Conservation (phyloP, 2,113 vertebrate genomes). For the Otolemur garnettii region DNA sequence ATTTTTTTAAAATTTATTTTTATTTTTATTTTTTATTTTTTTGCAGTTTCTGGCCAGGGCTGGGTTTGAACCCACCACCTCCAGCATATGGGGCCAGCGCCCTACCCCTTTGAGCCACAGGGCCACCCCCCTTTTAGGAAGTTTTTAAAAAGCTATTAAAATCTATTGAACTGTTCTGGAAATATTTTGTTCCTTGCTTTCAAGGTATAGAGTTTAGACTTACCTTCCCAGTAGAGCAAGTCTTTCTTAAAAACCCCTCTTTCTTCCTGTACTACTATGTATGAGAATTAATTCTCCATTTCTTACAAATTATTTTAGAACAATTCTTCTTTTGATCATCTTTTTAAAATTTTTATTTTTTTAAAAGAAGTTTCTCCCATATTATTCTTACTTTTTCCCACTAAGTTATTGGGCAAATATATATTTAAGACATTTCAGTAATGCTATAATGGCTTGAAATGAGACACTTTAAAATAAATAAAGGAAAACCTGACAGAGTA, state of each 20-base stretch:
- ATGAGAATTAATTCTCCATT: not conserved
- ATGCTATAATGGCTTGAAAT: constrained; percentile 43
- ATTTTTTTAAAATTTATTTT: too few species aligned
- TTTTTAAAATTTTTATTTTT: not conserved
- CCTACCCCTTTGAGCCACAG: too few species aligned
- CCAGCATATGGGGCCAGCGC: too few species aligned
- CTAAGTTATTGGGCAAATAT: not conserved
- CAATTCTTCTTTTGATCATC: constrained; percentile 41
- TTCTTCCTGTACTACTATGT: not conserved
- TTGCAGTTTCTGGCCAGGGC: too few species aligned
- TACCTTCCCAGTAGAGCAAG: not conserved
- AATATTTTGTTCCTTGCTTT: constrained; percentile 20
- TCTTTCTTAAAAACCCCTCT: not conserved
- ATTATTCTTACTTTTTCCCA: constrained; percentile 36
- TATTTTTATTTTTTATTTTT: too few species aligned
- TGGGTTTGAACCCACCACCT: too few species aligned
- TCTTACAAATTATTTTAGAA: constrained; percentile 48
- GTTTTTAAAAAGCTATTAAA: constrained; percentile 1
- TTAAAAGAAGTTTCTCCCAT: not conserved
- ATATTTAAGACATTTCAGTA: constrained; percentile 26
- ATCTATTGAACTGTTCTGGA: not conserved
- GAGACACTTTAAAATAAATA: constrained; percentile 47
- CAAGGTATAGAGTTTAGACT: not conserved
- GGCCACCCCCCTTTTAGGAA: not conserved
- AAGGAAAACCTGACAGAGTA: not conserved